These are phyloP conservation scores for Drosophila seguyi DNA, from an alignment of 1,140 invertebrate genomes.

Conservation along the genomic window DNA sequence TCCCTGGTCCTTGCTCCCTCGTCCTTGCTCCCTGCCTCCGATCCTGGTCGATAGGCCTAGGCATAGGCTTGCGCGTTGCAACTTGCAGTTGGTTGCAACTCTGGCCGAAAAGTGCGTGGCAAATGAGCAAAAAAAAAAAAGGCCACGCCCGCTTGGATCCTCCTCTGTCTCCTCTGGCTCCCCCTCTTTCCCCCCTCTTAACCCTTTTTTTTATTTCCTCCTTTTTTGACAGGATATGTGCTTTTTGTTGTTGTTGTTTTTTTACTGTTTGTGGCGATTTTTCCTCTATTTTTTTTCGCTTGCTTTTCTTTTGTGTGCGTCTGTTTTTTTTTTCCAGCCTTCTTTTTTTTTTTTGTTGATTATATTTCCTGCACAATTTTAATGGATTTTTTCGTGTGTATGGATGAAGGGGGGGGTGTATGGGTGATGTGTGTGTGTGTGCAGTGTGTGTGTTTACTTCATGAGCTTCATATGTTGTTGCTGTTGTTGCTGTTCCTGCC, in stretches of 20 bases:
- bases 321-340: slow-evolving; percentile 16
- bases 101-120: slow-evolving; percentile 72
- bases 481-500: slow-evolving; percentile 1
- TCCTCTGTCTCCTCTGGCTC: background rate
- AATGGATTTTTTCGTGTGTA: slow-evolving; percentile 71
- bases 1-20: background rate
- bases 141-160: slow-evolving; percentile 64
- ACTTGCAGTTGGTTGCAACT: slow-evolving; percentile 55
- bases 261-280: slow-evolving; percentile 24
- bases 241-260: slow-evolving; percentile 38
- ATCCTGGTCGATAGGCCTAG: slow-evolving; percentile 22
- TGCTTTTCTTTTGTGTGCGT: slow-evolving; percentile 17
- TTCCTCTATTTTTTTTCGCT: slow-evolving; percentile 38
- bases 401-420: background rate
- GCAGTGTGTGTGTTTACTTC: slow-evolving; percentile 64
- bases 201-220: slow-evolving; percentile 4
- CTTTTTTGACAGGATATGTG: slow-evolving; percentile 12
- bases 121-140: slow-evolving; percentile 80
- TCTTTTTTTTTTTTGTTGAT: slow-evolving; percentile 54
- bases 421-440: slow-evolving; percentile 6
- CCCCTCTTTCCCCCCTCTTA: background rate
- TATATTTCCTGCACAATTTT: slow-evolving; percentile 81
- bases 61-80: slow-evolving; percentile 40
- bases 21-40: background rate
- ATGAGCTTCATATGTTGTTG: slow-evolving; percentile 33